These are phyloP conservation scores for Osmerus mordax DNA, from an alignment of 2,113 vertebrate species.

Conservation along the genomic window DNA sequence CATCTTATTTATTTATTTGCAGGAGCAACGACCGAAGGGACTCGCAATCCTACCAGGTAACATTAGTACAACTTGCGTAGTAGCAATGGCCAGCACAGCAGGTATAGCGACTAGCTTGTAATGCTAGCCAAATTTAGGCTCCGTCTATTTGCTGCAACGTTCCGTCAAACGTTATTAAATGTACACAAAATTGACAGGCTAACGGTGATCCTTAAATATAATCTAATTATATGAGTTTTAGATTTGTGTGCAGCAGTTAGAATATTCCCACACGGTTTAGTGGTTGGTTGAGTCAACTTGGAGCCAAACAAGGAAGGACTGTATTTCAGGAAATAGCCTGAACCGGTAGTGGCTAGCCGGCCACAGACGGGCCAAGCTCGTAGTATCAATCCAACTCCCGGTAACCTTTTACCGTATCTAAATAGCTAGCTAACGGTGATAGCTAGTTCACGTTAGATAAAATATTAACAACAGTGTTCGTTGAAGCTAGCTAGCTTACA, in stretches of 20 bases:
- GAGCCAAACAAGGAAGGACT: too few relatives aligned
- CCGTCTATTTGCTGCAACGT: not conserved
- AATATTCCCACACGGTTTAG: too few relatives aligned
- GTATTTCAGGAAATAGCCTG: too few relatives aligned
- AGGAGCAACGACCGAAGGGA: constrained; percentile 98
- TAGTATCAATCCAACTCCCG: not conserved
- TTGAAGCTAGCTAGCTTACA: too few relatives aligned
- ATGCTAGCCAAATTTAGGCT: not conserved
- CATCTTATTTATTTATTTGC: constrained; percentile 45
- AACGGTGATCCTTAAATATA: too few relatives aligned
- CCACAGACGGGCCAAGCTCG: not conserved
- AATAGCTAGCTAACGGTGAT: not conserved
- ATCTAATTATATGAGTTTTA: too few relatives aligned
- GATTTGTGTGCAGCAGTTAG: too few relatives aligned
- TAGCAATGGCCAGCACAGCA: not conserved
- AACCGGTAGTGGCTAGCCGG: not conserved
- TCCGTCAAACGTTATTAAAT: not conserved
- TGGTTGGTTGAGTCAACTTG: too few relatives aligned
- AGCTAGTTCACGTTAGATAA: not conserved
- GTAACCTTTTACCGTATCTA: not conserved
- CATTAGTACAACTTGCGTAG: not conserved
- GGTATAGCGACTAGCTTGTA: not conserved
- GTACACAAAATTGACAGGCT: not conserved
- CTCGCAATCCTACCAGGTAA: constrained; percentile 95
- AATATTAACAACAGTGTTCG: not conserved